These are phyloP conservation scores for Luscinia luscinia DNA, from an alignment of 2,797 vertebrate species.

Conservation along the genomic window DNA sequence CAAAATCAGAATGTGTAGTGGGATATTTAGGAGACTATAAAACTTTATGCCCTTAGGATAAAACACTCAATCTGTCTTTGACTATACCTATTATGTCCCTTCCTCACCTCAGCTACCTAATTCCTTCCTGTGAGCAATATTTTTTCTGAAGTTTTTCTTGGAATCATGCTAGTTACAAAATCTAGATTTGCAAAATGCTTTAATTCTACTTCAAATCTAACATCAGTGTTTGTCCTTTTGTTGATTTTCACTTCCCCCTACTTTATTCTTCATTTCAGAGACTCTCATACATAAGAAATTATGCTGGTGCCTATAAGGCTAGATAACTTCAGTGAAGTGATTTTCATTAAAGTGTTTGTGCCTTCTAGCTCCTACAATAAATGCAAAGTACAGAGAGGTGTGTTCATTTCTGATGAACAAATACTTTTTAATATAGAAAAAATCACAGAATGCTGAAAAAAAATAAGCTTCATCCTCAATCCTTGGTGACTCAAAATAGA, in stretches of 20 bases:
- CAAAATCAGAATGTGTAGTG: constrained; percentile 40
- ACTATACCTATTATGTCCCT: background rate
- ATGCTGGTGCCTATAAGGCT: background rate
- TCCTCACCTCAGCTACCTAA: background rate
- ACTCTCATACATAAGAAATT: background rate
- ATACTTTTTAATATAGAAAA: background rate
- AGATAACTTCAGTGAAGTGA: background rate
- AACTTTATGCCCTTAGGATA: constrained; percentile 19
- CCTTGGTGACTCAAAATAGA: background rate
- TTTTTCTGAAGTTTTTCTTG: background rate
- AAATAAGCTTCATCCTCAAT: background rate
- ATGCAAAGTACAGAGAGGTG: background rate
- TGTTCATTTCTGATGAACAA: background rate
- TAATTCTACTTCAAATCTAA: background rate
- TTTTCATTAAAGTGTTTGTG: background rate
- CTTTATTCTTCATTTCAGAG: background rate
- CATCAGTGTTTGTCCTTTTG: background rate
- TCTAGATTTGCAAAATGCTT: background rate
- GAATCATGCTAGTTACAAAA: background rate
- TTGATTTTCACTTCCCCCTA: background rate
- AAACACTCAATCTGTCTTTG: constrained; percentile 4
- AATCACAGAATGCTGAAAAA: background rate
- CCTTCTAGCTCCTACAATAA: background rate
- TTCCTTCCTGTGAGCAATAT: background rate
- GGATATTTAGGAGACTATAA: constrained; percentile 45